Evolutionary conservation across 2,888 invertebrate genomes (phyloP).

Genomic region (Nomada ruficornis): DNA sequence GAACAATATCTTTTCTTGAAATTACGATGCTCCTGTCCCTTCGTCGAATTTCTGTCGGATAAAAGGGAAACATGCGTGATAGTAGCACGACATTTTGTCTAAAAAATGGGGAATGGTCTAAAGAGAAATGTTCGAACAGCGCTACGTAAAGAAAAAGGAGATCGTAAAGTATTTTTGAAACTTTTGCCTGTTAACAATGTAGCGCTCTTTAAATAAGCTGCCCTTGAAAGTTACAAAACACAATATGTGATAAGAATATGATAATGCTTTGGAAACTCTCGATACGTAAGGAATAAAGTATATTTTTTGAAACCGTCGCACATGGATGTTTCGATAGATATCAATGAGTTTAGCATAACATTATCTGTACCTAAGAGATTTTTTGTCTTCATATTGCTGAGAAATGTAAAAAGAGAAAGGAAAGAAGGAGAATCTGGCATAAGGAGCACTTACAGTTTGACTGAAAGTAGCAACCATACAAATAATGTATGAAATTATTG

Average conservation of each 20-base stretch:
- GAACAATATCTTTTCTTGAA: slow-evolving; percentile 5
- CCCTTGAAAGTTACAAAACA: slow-evolving; percentile 29
- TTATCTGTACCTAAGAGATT: slow-evolving; percentile 2
- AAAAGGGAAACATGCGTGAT: slow-evolving; percentile 28
- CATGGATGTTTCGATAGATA: slow-evolving; percentile 21
- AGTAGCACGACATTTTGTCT: neutral
- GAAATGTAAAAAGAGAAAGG: slow-evolving; percentile 30
- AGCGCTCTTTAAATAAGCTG: slow-evolving; percentile 40
- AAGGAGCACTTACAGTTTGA: slow-evolving; percentile 2
- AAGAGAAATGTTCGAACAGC: slow-evolving; percentile 19
- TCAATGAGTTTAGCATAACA: slow-evolving; percentile 13
- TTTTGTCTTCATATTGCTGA: slow-evolving; percentile 44
- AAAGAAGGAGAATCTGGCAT: neutral
- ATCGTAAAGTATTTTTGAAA: neutral
- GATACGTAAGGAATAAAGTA: slow-evolving; percentile 15
- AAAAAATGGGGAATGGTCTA: slow-evolving; percentile 19
- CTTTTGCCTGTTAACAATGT: slow-evolving; percentile 45
- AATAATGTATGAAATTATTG: slow-evolving; percentile 15
- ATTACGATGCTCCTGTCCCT: neutral
- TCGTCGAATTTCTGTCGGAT: slow-evolving; percentile 6
- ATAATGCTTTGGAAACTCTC: slow-evolving; percentile 21
- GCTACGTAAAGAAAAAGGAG: slow-evolving; percentile 27
- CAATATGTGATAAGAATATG: slow-evolving; percentile 39
- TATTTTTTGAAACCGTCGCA: slow-evolving; percentile 31
- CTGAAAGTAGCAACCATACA: neutral